Percentiles rank a stretch among this genome's conserved stretches.
Conservation (phyloP, 2,888 invertebrate species). For the Boloria selene region DNA sequence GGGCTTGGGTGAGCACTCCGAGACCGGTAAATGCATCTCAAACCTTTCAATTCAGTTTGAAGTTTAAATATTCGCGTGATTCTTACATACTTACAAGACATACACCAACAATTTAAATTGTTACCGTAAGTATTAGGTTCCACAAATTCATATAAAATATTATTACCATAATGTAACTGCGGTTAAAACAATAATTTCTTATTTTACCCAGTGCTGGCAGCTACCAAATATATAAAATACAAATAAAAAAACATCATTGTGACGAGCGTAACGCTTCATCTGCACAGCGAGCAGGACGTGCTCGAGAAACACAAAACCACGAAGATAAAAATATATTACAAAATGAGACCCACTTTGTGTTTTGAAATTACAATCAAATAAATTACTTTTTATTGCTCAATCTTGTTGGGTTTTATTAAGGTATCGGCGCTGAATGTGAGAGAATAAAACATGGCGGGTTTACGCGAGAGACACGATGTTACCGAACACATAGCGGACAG, state of each 20-base stretch:
- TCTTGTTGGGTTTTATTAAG: conserved; percentile 82
- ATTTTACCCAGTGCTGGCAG: conserved; percentile 58
- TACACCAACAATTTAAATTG: neutral
- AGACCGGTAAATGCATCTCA: conserved; percentile 54
- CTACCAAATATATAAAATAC: conserved; percentile 63
- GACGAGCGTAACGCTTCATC: conserved; percentile 59
- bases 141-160: neutral
- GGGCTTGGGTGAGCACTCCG: conserved; percentile 23
- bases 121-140: neutral
- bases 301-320: conserved; percentile 79
- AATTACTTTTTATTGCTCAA: conserved; percentile 83
- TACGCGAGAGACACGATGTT: conserved; percentile 75
- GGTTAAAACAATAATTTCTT: conserved; percentile 60
- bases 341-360: conserved; percentile 81
- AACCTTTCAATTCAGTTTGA: conserved; percentile 51
- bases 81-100: neutral
- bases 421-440: conserved; percentile 77
- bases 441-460: conserved; percentile 79
- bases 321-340: conserved; percentile 81
- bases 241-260: conserved; percentile 56
- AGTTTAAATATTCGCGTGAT: conserved; percentile 4
- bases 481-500: conserved; percentile 58
- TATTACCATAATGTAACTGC: conserved; percentile 44
- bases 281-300: conserved; percentile 66
- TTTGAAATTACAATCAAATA: conserved; percentile 83